Percentiles rank a stretch among this genome's conserved stretches.
phyloP scores from a whole-genome alignment of 2,888 invertebrate genomes.

The Ecdyonurus torrentis region DNA sequence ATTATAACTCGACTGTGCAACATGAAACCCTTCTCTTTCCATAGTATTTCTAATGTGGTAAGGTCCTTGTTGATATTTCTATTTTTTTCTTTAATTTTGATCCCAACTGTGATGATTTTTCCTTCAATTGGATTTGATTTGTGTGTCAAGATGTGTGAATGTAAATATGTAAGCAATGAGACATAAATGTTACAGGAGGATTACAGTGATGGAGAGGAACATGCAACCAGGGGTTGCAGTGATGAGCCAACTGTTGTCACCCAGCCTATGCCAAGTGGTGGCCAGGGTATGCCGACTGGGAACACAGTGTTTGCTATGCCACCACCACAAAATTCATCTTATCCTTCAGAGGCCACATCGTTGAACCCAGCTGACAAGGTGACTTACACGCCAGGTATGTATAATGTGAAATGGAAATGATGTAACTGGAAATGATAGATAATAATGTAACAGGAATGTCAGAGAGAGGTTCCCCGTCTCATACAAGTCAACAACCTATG shows the following conservation, averaged over 20 bases:
- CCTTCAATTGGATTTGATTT: too few relatives aligned
- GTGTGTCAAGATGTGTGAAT: too few relatives aligned
- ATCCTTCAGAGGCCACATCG: constrained; percentile 45
- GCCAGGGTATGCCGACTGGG: constrained; percentile 20
- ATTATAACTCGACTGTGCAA: too few relatives aligned
- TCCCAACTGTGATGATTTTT: too few relatives aligned
- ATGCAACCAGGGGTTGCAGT: constrained; percentile 34
- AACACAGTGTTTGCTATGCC: constrained; percentile 46
- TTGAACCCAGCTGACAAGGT: constrained; percentile 38
- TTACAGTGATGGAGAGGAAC: constrained; percentile 33
- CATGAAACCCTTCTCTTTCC: too few relatives aligned
- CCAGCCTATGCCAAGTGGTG: constrained; percentile 32
- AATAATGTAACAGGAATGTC: constrained; percentile 8
- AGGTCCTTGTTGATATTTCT: too few relatives aligned
- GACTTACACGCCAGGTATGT: constrained; percentile 31
- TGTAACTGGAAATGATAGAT: not conserved
- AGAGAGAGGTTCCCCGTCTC: constrained; percentile 8
- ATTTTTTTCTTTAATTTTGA: too few relatives aligned
- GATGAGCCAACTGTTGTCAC: constrained; percentile 29
- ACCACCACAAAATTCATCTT: constrained; percentile 23
- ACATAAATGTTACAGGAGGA: constrained; percentile 23
- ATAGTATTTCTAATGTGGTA: too few relatives aligned
- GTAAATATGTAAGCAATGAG: too few relatives aligned
- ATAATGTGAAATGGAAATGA: not conserved
- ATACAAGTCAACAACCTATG: not conserved